Evolutionary conservation across 1,140 invertebrate genomes (phyloP).

Genomic region (Meloidogyne floridensis): DNA sequence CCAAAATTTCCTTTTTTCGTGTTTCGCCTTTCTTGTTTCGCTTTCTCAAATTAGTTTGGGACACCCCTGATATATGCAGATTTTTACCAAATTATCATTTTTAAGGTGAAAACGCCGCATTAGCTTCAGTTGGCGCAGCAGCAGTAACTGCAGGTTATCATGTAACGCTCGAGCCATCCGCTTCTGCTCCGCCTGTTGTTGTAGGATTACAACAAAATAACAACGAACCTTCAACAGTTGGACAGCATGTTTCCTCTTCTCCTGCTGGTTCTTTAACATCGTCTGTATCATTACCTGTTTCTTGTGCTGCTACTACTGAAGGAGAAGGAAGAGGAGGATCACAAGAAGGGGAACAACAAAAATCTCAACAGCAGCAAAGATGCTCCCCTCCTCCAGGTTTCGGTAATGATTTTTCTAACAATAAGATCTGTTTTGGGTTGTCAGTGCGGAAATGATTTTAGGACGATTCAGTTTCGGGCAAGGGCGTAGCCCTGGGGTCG

Average conservation of each 20-base stretch:
- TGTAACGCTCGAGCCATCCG: constrained; percentile 26
- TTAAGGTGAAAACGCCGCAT: constrained; percentile 21
- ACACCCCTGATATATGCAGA: too few relatives aligned
- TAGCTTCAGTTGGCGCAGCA: constrained; percentile 30
- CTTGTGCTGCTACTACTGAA: background rate
- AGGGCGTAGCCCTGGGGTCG: too few relatives aligned
- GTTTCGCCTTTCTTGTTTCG: too few relatives aligned
- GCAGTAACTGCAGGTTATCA: constrained; percentile 37
- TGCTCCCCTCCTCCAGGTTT: background rate
- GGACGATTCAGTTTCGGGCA: too few relatives aligned
- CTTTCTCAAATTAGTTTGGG: too few relatives aligned
- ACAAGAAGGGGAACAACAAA: background rate
- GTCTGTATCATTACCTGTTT: background rate
- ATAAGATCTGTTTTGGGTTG: background rate
- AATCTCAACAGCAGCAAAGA: background rate
- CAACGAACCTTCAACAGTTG: constrained; percentile 9
- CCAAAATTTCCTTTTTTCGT: too few relatives aligned
- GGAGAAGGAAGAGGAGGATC: background rate
- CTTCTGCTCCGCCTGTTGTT: constrained; percentile 16
- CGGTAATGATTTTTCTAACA: background rate
- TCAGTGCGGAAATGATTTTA: too few relatives aligned
- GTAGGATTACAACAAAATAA: background rate
- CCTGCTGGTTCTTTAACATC: background rate
- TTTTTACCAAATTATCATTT: background rate
- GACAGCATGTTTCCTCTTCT: background rate